Evolutionary conservation across 2,888 invertebrate species (phyloP).

Genomic region (Acrobasis consociella): DNA sequence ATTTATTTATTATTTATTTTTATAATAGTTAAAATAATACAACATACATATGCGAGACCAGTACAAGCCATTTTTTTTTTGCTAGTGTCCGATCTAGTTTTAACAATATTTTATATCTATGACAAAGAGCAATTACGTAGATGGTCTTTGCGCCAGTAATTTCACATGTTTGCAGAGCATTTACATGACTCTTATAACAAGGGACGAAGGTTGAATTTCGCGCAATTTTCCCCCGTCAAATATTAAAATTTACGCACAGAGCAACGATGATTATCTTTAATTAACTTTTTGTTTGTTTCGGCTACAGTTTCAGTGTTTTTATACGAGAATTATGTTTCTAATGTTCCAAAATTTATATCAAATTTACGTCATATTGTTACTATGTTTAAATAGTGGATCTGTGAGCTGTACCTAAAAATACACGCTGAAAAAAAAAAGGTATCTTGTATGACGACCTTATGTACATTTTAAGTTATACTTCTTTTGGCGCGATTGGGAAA

Average conservation of each 20-base stretch:
- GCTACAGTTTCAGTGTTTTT: conserved; percentile 12
- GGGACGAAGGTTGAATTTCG: not conserved
- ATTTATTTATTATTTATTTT: too few relatives aligned
- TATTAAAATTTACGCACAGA: conserved; percentile 31
- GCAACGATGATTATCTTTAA: conserved; percentile 38
- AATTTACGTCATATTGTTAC: too few relatives aligned
- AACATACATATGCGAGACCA: too few relatives aligned
- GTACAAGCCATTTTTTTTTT: too few relatives aligned
- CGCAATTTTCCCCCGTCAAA: conserved; percentile 16
- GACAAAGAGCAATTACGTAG: conserved; percentile 24
- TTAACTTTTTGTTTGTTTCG: conserved; percentile 39
- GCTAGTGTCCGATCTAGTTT: not conserved
- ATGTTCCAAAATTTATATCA: conserved; percentile 23
- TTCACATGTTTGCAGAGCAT: conserved; percentile 12
- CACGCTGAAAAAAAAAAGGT: too few relatives aligned
- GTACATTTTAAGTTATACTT: too few relatives aligned
- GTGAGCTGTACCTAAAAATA: too few relatives aligned
- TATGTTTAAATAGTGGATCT: too few relatives aligned
- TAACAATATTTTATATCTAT: conserved; percentile 18
- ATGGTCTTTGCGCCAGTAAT: conserved; percentile 20
- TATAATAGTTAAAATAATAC: too few relatives aligned
- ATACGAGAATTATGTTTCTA: not conserved
- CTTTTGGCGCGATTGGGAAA: too few relatives aligned
- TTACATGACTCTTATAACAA: conserved; percentile 7
- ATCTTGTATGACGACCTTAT: too few relatives aligned